phyloP scores from a whole-genome alignment of 2,888 invertebrate species.

The Trachelus tabidus region DNA sequence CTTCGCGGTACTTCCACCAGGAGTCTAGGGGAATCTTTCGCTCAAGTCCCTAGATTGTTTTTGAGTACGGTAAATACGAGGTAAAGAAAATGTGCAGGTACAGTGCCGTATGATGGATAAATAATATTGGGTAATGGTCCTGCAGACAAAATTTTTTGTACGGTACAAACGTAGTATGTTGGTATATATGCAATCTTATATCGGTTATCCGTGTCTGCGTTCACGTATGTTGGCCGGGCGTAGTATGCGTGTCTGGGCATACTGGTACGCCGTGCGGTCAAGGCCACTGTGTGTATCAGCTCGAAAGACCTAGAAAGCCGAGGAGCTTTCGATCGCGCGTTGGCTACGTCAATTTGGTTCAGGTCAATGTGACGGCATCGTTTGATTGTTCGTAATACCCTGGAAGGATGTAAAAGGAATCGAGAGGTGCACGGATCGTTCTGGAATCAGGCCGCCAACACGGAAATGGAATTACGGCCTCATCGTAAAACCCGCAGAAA shows the following conservation, averaged over 20 bases:
- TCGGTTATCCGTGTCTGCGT: not conserved
- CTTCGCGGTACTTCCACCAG: not conserved
- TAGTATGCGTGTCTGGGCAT: not conserved
- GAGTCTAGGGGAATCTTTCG: not conserved
- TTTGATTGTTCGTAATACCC: not conserved
- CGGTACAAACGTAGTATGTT: not conserved
- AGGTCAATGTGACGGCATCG: not conserved
- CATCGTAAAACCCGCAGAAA: not conserved
- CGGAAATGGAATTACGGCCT: not conserved
- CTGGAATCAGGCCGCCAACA: not conserved
- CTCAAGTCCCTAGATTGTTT: not conserved
- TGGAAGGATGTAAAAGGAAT: not conserved
- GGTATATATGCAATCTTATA: not conserved
- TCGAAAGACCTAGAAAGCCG: conserved; percentile 1
- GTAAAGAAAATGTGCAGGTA: not conserved
- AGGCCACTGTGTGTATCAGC: conserved; percentile 39
- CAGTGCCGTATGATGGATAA: not conserved
- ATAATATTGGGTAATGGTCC: not conserved
- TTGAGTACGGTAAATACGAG: not conserved
- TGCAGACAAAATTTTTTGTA: not conserved
- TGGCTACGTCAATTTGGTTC: not conserved
- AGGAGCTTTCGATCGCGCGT: conserved; percentile 3
- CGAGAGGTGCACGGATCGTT: not conserved
- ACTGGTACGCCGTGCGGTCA: conserved; percentile 43
- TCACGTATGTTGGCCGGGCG: not conserved